Percentiles rank a stretch among this genome's conserved stretches.
Conservation (phyloP, 1,140 invertebrate genomes). For the Battus philenor region DNA sequence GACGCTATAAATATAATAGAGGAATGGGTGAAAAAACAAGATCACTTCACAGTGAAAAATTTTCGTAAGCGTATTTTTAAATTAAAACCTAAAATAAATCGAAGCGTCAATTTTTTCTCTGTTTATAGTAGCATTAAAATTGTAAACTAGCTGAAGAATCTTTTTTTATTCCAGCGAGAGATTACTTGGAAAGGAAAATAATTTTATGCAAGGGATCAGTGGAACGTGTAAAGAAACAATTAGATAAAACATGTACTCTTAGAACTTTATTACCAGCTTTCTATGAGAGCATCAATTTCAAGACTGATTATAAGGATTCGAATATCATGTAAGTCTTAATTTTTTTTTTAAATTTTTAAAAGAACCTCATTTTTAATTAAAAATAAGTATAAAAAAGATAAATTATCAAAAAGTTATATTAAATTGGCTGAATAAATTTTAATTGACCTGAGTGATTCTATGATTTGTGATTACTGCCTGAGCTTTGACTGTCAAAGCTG, state of each 20-base stretch:
- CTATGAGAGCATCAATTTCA: conserved; percentile 15
- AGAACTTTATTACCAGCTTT: conserved; percentile 25
- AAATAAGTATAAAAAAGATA: no score
- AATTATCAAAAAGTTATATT: no score
- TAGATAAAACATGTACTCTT: conserved; percentile 28
- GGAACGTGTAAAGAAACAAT: conserved; percentile 27
- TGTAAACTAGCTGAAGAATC: neutral
- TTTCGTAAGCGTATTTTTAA: conserved; percentile 42
- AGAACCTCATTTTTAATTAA: no score
- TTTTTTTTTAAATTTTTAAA: conserved; percentile 6
- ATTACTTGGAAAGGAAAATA: conserved; percentile 28
- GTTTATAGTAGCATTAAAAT: neutral
- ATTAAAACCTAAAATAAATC: no score
- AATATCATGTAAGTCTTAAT: conserved; percentile 21
- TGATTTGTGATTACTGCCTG: no score
- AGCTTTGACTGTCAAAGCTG: no score
- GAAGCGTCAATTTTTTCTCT: no score
- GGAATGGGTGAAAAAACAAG: conserved; percentile 32
- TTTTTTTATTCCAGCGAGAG: conserved; percentile 24
- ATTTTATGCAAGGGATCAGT: conserved; percentile 27
- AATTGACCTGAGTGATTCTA: no score
- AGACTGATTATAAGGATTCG: conserved; percentile 12
- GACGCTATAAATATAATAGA: conserved; percentile 28
- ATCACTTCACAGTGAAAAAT: conserved; percentile 33
- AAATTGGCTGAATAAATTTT: no score